phyloP scores from a whole-genome alignment of 2,888 invertebrate species.

The Ennomos fuscantarius region DNA sequence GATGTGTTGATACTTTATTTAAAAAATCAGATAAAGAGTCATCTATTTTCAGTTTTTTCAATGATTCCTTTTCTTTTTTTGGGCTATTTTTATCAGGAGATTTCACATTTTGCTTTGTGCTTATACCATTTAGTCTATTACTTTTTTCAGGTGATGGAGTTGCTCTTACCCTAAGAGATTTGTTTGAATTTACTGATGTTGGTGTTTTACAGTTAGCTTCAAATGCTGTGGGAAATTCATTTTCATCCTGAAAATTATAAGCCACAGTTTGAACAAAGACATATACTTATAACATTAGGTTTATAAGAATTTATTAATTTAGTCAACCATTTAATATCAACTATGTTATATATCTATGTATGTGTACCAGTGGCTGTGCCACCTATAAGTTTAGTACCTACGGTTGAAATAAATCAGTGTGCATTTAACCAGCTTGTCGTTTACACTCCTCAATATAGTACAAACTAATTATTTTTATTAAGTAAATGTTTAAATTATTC shows the following conservation, averaged over 20 bases:
- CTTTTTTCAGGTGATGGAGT: slow-evolving; percentile 52
- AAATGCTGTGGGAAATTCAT: slow-evolving; percentile 43
- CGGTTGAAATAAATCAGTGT: too few relatives aligned
- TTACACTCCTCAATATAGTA: too few relatives aligned
- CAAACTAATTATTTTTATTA: too few relatives aligned
- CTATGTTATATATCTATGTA: too few relatives aligned
- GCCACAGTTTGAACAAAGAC: too few relatives aligned
- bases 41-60: slow-evolving; percentile 60
- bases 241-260: slow-evolving; percentile 51
- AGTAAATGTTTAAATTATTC: too few relatives aligned
- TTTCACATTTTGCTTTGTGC: slow-evolving; percentile 41
- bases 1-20: slow-evolving; percentile 48
- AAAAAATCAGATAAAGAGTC: slow-evolving; percentile 55
- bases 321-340: too few relatives aligned
- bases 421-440: too few relatives aligned
- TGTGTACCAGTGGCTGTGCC: too few relatives aligned
- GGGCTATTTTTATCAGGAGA: slow-evolving; percentile 52
- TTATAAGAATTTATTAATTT: too few relatives aligned
- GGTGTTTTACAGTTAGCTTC: slow-evolving; percentile 39
- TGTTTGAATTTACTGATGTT: slow-evolving; percentile 45
- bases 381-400: too few relatives aligned
- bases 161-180: slow-evolving; percentile 52
- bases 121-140: slow-evolving; percentile 28
- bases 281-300: too few relatives aligned
- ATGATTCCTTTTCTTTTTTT: slow-evolving; percentile 54